Evolutionary conservation across 2,888 invertebrate species (phyloP).

Genomic region (Dynastes hyllus): DNA sequence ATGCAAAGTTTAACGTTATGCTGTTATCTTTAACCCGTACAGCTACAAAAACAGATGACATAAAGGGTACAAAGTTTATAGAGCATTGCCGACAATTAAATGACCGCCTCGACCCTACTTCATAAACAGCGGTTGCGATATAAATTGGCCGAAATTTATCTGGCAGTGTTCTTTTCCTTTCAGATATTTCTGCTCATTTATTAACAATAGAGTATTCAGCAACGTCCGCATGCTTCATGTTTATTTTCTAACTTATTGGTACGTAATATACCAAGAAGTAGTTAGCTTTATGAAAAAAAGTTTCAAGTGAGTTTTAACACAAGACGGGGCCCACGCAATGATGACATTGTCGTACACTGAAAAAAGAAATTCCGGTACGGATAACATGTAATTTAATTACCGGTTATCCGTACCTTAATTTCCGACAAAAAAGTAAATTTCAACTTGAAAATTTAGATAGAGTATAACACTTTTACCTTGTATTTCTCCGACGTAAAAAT

Average conservation of each 20-base stretch:
- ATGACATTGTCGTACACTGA: too few relatives aligned
- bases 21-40: conserved; percentile 39
- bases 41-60: conserved; percentile 52
- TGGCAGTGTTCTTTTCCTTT: conserved; percentile 40
- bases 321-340: too few relatives aligned
- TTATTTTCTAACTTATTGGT: neutral
- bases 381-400: too few relatives aligned
- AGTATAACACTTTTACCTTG: too few relatives aligned
- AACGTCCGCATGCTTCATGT: conserved; percentile 47
- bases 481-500: too few relatives aligned
- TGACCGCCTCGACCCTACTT: conserved; percentile 56
- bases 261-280: too few relatives aligned
- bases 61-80: conserved; percentile 56
- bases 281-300: too few relatives aligned
- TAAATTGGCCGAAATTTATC: conserved; percentile 59
- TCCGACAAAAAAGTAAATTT: too few relatives aligned
- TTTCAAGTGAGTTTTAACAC: too few relatives aligned
- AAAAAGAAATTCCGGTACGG: too few relatives aligned
- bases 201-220: conserved; percentile 56
- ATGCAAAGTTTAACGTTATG: conserved; percentile 29
- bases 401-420: too few relatives aligned
- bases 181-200: conserved; percentile 8
- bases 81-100: conserved; percentile 59
- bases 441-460: too few relatives aligned
- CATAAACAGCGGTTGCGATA: conserved; percentile 60